Conservation (phyloP, 2,888 invertebrate genomes). For the Drosophila anomalata region DNA sequence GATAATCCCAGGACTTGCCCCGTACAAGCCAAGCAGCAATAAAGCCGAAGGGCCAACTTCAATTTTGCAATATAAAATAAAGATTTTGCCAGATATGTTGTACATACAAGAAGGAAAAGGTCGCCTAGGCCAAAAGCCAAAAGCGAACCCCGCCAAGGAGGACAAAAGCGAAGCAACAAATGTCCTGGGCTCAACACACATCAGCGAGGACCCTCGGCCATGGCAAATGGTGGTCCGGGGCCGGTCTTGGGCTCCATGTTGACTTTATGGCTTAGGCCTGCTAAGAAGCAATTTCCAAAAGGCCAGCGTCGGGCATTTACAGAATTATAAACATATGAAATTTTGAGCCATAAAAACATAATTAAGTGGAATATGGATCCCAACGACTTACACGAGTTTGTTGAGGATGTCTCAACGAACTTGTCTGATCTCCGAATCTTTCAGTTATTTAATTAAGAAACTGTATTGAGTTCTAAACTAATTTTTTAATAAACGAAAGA, state of each 20-base stretch:
- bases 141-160: constrained; percentile 5
- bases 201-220: constrained; percentile 24
- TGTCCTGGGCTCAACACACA: constrained; percentile 47
- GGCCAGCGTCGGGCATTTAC: constrained; percentile 16
- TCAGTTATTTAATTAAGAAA: neutral
- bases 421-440: neutral
- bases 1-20: constrained; percentile 59
- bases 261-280: constrained; percentile 53
- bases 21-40: constrained; percentile 34
- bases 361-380: constrained; percentile 18
- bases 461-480: neutral
- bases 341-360: constrained; percentile 35
- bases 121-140: constrained; percentile 43
- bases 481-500: neutral
- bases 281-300: constrained; percentile 45
- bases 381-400: neutral
- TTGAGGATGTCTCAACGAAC: neutral
- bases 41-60: constrained; percentile 56
- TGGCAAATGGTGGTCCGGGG: constrained; percentile 5
- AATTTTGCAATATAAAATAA: constrained; percentile 57
- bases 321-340: constrained; percentile 39
- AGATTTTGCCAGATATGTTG: constrained; percentile 44
- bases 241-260: constrained; percentile 35
- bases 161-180: constrained; percentile 49
- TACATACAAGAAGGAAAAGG: constrained; percentile 51